A percentile compares a stretch with the other conserved stretches of the same genome.
These are phyloP conservation scores for Batillaria attramentaria DNA, from an alignment of 1,140 invertebrate genomes.

Conservation along the genomic window DNA sequence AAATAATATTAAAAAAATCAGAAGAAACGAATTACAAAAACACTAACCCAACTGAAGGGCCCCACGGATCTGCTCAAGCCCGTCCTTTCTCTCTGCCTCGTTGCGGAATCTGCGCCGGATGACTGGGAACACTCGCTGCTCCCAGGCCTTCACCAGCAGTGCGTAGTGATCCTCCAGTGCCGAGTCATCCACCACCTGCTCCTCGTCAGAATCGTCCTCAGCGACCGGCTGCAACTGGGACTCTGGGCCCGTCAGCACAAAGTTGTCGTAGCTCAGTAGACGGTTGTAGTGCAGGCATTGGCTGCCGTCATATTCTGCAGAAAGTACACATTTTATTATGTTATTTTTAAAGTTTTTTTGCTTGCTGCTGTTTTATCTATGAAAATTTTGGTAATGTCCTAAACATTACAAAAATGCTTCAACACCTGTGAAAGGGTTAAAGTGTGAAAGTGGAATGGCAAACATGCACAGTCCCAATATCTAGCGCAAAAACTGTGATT, in stretches of 20 bases:
- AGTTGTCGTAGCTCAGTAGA: constrained; percentile 63
- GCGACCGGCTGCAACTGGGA: constrained; percentile 44
- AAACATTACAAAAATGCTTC: too few species aligned
- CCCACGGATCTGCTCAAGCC: constrained; percentile 72
- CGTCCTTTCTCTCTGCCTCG: constrained; percentile 72
- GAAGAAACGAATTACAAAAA: background rate
- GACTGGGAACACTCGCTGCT: constrained; percentile 72
- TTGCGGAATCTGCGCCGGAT: constrained; percentile 72
- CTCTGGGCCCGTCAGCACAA: constrained; percentile 60
- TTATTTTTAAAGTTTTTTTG: too few species aligned
- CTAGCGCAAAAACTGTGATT: too few species aligned
- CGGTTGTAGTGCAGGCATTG: constrained; percentile 64
- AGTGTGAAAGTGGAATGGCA: too few species aligned
- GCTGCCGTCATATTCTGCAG: constrained; percentile 67
- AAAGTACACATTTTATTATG: too few species aligned
- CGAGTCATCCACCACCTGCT: constrained; percentile 60
- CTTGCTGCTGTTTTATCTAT: too few species aligned
- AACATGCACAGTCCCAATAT: too few species aligned
- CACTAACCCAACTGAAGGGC: constrained; percentile 68
- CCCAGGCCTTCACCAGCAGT: constrained; percentile 72
- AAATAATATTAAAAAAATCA: background rate
- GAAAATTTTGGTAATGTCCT: too few species aligned
- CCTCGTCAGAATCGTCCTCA: constrained; percentile 68
- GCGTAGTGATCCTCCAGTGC: constrained; percentile 69
- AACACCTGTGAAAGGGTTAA: too few species aligned